Base-by-base conservation (phyloP, 1,140 invertebrate species). In the Pantala flavescens region DNA sequence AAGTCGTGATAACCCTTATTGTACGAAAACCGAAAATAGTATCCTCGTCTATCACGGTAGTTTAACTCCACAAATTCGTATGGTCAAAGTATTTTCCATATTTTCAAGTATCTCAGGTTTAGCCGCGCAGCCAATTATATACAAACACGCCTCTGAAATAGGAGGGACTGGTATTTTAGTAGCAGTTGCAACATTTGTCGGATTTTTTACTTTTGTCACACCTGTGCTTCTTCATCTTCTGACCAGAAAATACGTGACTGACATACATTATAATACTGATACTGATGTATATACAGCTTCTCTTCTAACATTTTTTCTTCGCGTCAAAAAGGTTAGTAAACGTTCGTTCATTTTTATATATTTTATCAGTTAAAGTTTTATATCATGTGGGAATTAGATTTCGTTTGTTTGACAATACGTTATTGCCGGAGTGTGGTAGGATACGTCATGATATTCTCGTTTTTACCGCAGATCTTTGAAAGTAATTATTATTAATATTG, bases 171-270 rank as follows among this genome's bases (percentile, higher is more conserved):
- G 82, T 7, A 81, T 88, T 70, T 81, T 88, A 0, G 80, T 91
- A 74, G 87, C 85, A 7, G 74, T 90, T 7, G 90, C 88, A 77
- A 85, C 87, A 0, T 83, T 90, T 70, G 84, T 93, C 0, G 90
- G 90, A 24, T 87, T 95, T 77, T 93, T 95, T 80, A 91, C 93
- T 7, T 89, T 95, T 78, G 83, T 89, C 0, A 96, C 93, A 7
- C 95, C 96, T 0, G 70, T 95, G 23, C 79, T 97, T 24, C 83
- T 97, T 75, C 93, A 97, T 84, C 84, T 88, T 7, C 83, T 97
- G 19, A 90, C 92, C 3, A 95, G 91, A 79, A 93, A 93, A 82
- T 98, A 97, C 86, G 89, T 96, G 0, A 90, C 88, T 0, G 83
- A 89, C 76, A 82, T 97, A 2, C 84, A 89, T 75, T 95, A 93